Percentiles rank a stretch among this genome's conserved stretches.
Evolutionary conservation across 2,113 vertebrate genomes (phyloP).

Genomic region (Ploceus nigricollis): DNA sequence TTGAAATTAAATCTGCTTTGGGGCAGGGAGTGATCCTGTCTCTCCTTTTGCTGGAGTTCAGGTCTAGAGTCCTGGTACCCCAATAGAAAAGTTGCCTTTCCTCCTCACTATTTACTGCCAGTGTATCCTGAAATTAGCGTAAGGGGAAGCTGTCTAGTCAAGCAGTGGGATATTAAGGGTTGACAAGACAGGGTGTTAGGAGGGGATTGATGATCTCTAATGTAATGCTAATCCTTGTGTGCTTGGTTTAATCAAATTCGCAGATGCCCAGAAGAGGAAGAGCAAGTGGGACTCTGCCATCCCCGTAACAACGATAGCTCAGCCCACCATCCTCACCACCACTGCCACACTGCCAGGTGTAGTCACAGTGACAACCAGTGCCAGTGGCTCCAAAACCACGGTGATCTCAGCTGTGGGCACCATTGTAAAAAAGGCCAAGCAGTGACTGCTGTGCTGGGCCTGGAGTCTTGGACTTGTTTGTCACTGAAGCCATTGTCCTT

Average conservation of each 20-base stretch:
- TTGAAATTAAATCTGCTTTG: neutral
- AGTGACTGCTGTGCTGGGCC: conserved; percentile 75
- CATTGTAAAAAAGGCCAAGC: conserved; percentile 96
- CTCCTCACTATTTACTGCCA: neutral
- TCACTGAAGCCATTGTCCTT: neutral
- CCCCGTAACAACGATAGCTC: conserved; percentile 87
- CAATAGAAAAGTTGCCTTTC: neutral
- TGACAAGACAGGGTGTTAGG: neutral
- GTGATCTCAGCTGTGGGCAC: conserved; percentile 98
- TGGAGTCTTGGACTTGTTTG: conserved; percentile 20
- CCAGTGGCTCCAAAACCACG: conserved; percentile 95
- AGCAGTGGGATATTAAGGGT: neutral
- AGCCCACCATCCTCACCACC: conserved; percentile 93
- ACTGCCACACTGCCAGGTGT: conserved; percentile 89
- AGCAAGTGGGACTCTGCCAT: conserved; percentile 99
- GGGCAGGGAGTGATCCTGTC: neutral
- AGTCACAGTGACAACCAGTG: conserved; percentile 95
- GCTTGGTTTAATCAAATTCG: neutral
- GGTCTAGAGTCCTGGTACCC: neutral
- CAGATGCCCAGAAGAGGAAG: conserved; percentile 97
- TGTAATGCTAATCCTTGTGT: neutral
- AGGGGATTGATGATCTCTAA: neutral
- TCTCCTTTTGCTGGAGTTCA: neutral
- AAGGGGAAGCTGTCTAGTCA: neutral
- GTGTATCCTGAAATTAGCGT: neutral